Base-by-base conservation (phyloP, 1,140 invertebrate species). In the Radopholus similis region DNA sequence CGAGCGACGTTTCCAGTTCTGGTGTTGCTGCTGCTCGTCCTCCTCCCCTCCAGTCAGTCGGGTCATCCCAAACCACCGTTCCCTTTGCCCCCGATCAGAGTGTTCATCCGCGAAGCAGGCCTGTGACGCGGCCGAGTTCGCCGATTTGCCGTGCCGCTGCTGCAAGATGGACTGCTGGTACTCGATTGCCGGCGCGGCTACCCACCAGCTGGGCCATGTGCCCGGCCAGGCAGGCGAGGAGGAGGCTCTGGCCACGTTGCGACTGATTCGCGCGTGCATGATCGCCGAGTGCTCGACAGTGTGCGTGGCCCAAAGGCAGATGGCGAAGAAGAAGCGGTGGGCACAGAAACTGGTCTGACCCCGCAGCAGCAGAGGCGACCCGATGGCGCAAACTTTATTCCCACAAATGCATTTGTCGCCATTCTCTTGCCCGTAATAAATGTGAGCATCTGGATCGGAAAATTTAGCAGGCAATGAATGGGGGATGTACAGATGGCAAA, bases 141-240 rank as follows among this genome's bases (percentile, higher is more conserved):
- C 56, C 18, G 62, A 70, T 53, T 70, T 44, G 28, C 78, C 78
- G 26, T 80, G 78, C 55, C 66, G 76, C 23, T 80, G 78, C 63
- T 80, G 78, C 60, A 80, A 80, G 64, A 82, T 82, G 72, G 74
- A 78, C 42, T 80, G 78, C 59, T 80, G 78, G 78, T 78, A 80
- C 49, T 62, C 74, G 3, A 68, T 80, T n/a, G 77, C 80, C 3
- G 66, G 77, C 68, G 55, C 59, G 9, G 78, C 80, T n/a, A 78
- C 75, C 5, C 80, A 82, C 62, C 75, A 82, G 54, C 68, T 81
- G 2, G 79, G 79, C 11, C 79, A 81, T 55, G 68, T 81, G 38
- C 80, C 79, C 40, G 79, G 79, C 30, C 67, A 81, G 59, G 79
- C 77, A 8, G 79, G 79, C n/a, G 79, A 81, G 59, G 53, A 74